Base-by-base conservation (phyloP, 2,888 invertebrate species). In the Aporophyla lueneburgensis region DNA sequence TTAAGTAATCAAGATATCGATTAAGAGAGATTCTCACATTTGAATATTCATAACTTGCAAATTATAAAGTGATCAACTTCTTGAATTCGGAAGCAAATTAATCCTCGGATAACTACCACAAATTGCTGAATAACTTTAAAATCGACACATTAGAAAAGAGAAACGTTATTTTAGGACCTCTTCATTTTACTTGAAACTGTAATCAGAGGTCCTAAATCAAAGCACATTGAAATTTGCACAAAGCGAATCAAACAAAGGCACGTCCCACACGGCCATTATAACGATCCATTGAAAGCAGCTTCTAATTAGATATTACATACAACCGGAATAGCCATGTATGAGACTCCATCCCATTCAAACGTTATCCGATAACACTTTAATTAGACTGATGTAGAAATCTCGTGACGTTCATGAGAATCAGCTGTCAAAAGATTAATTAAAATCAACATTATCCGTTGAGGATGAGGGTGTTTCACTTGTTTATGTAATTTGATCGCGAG, bases 281-380 rank as follows among this genome's bases (percentile, higher is more conserved):
- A 95, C 92, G 93, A 92, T 89, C 93, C 93, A 95, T 95, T 94
- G 91, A 94, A 93, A 81, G 82, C 92, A 84, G 74, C 59, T 87
- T 91, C 92, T 95, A 95, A 95, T 95, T 94, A 95, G 91, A 87
- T 88, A 93, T 92, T 92, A 92, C 91, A 91, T 88, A 89, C 87
- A 92, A 85, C 88, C 90, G 92, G 91, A 93, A 92, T 92, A 91
- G 87, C 86, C 83, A 80, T 88, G 89, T 93, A 92, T 93, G 93
- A 93, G 93, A 93, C 92, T 91, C 89, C 90, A 81, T 89, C 86
- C 94, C 89, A 96, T 96, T 95, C 92, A 95, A 94, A 93, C 85
- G 91, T 86, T 93, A 93, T 93, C 93, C 85, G 94, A 95, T 94
- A 89, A 91, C 89, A 92, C 85, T 91, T 78, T 95, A 94, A 95